Base-by-base conservation (phyloP, 2,888 invertebrate genomes). In the Dryobotodes eremita region DNA sequence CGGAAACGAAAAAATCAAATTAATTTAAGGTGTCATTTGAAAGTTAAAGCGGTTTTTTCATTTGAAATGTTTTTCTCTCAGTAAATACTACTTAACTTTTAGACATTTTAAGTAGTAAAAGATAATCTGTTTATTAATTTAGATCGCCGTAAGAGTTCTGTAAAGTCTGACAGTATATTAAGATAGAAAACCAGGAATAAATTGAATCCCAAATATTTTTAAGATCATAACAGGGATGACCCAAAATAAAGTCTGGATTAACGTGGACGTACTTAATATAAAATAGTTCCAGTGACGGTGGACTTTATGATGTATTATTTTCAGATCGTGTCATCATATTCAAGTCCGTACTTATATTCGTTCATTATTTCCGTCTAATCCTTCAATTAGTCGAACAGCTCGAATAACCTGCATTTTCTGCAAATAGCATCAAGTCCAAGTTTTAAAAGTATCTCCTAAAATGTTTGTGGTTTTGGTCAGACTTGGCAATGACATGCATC, bases 11-110 rank as follows among this genome's bases (percentile, higher is more conserved):
- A 74, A 74, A 75, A 78, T 17, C 42, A 4, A 71, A 83, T 74
- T 83, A 74, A 77, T 75, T 85, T 79, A 42, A 75, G 53, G 31
- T 61, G 68, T 74, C 66, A 42, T 85, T 87, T 72, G 66, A 48
- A 86, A 87, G 77, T 80, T 77, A 20, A 72, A 65, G 48, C 42
- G 73, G 68, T 55, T 75, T 36, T 71, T 82, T 61, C 7, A 62
- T 65, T 59, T 71, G 50, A n/a, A 69, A 46, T 15, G 6, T 15
- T 62, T 15, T 62, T 65, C 15, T 53, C 50, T 15, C 8, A 15
- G 20, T 53, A 20, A 72, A 36, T 23, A 17, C 20, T 53, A 8
- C 17, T n/a, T 23, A 61, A n/a, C 31, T 46, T 7, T 61, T 26
- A 15, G 20, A 13, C 31, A 31, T 53, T 31, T 31, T 6, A 17